phyloP scores from a whole-genome alignment of 2,797 vertebrate genomes.

The Merluccius polli region DNA sequence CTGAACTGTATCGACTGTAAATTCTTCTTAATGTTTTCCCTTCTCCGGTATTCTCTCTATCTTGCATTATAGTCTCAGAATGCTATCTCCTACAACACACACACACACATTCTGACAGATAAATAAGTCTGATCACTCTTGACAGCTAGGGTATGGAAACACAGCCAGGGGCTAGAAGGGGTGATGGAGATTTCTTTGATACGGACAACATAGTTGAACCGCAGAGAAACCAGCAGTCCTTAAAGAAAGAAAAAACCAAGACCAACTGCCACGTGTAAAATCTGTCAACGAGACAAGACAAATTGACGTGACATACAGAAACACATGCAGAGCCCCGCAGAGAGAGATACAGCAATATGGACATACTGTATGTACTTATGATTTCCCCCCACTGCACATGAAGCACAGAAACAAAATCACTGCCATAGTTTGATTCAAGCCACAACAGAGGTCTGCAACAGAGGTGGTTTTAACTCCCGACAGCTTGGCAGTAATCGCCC shows the following conservation, averaged over 20 bases:
- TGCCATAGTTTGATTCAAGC: background rate
- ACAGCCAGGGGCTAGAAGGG: constrained; percentile 33
- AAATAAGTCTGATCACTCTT: constrained; percentile 47
- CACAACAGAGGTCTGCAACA: background rate
- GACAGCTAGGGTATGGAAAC: constrained; percentile 49
- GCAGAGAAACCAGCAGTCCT: constrained; percentile 23
- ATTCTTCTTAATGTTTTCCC: constrained; percentile 18
- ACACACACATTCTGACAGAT: constrained; percentile 26
- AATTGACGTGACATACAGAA: constrained; percentile 23
- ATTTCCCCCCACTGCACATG: background rate
- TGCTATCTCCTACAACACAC: background rate
- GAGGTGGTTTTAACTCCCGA: background rate
- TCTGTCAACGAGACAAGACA: constrained; percentile 33
- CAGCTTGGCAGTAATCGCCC: background rate
- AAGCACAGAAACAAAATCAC: background rate
- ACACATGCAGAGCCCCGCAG: constrained; percentile 13
- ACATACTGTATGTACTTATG: background rate
- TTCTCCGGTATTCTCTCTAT: constrained; percentile 27
- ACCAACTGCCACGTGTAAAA: constrained; percentile 25
- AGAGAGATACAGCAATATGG: background rate
- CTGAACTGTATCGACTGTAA: constrained; percentile 20
- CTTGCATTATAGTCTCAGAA: background rate
- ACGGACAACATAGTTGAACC: constrained; percentile 49
- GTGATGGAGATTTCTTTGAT: constrained; percentile 42
- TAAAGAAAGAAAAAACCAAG: constrained; percentile 26